These are phyloP conservation scores for Ptilorrhoa leucosticta DNA, from an alignment of 2,113 vertebrate genomes.

Conservation along the genomic window DNA sequence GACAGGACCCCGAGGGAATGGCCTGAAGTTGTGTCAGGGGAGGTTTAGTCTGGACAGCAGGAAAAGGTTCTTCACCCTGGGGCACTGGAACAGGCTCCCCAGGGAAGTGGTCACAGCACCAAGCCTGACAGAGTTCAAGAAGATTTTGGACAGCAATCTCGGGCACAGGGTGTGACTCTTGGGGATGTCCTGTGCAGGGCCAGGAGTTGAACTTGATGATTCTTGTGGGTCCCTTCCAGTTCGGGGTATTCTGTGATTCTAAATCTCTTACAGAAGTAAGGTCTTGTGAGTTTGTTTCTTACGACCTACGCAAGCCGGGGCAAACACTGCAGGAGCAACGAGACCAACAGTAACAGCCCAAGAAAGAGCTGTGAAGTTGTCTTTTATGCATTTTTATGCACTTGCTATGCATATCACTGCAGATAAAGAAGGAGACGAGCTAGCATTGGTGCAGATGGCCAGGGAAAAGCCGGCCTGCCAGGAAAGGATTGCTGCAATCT, in stretches of 20 bases:
- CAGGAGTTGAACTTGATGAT: accelerated
- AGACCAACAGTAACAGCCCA: not conserved
- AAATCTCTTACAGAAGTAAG: not conserved
- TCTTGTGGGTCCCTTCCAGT: not conserved
- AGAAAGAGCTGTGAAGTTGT: not conserved
- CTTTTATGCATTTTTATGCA: not conserved
- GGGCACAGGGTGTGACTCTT: not conserved
- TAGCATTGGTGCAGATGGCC: not conserved
- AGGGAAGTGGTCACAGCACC: not conserved
- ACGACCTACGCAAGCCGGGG: accelerated
- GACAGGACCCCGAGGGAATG: not conserved
- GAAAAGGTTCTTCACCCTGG: not conserved
- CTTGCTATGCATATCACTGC: not conserved
- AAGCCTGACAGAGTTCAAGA: not conserved
- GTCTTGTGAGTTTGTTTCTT: not conserved
- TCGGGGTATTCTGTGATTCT: accelerated
- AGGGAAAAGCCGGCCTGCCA: not conserved
- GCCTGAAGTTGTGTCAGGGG: not conserved
- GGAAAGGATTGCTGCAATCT: not conserved
- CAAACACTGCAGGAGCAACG: not conserved
- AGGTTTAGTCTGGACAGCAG: not conserved
- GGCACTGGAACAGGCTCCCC: not conserved
- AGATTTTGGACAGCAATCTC: accelerated
- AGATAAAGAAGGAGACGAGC: not conserved
- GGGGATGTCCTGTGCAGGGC: not conserved